Conservation (phyloP, 2,113 vertebrate genomes). For the Craseonycteris thonglongyai region DNA sequence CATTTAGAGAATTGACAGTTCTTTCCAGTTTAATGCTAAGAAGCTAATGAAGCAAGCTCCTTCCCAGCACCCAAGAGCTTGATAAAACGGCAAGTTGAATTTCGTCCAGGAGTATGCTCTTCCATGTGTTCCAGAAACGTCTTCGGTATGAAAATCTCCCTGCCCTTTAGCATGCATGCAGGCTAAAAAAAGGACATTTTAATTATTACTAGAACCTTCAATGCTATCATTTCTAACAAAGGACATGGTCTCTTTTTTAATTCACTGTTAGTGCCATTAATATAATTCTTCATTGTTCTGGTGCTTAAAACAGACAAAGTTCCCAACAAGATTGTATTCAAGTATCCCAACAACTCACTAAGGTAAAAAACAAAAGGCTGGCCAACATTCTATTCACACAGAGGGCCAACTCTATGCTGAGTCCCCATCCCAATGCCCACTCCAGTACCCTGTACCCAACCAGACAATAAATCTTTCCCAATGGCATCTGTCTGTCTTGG, state of each 20-base stretch:
- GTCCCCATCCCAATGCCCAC: not conserved
- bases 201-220: not conserved
- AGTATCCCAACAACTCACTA: not conserved
- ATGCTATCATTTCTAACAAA: not conserved
- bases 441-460: not conserved
- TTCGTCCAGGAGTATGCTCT: not conserved
- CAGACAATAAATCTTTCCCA: not conserved
- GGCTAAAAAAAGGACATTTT: not conserved
- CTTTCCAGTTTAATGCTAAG: not conserved
- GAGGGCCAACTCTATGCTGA: rapidly evolving
- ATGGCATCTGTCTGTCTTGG: not conserved
- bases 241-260: not conserved
- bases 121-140: not conserved
- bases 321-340: not conserved
- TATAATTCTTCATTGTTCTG: not conserved
- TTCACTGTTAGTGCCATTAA: not conserved
- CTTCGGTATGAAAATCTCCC: not conserved
- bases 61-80: not conserved
- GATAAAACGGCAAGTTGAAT: not conserved
- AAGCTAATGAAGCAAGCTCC: not conserved
- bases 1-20: not conserved
- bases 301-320: not conserved
- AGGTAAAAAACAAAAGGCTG: not conserved
- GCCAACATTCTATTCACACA: not conserved
- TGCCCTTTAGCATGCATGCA: too few species aligned